A percentile compares a stretch with the other conserved stretches of the same genome.
Evolutionary conservation across 2,888 invertebrate genomes (phyloP).

Genomic region (Tetragonisca angustula): DNA sequence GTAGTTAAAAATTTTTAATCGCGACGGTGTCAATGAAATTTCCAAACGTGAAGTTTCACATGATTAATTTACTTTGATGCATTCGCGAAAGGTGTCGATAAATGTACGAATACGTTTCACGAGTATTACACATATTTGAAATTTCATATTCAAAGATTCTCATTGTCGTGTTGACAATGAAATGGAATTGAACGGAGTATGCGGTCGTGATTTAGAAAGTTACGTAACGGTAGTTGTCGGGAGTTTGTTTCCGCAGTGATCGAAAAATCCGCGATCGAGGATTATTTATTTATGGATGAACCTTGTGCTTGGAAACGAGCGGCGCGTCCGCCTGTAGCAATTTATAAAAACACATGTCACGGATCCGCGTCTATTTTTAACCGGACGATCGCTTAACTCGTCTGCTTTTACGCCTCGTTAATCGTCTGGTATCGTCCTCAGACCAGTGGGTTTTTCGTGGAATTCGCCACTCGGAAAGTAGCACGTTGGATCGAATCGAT

Average conservation of each 20-base stretch:
- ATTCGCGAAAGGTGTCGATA: no score
- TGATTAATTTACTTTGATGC: no score
- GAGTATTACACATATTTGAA: no score
- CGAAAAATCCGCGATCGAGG: slow-evolving; percentile 27
- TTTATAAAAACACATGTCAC: slow-evolving; percentile 55
- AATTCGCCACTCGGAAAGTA: slow-evolving; percentile 19
- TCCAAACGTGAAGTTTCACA: no score
- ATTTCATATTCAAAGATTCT: no score
- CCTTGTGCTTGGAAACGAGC: slow-evolving; percentile 1
- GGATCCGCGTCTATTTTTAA: slow-evolving; percentile 44
- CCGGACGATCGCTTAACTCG: slow-evolving; percentile 16
- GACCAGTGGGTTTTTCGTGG: slow-evolving; percentile 14
- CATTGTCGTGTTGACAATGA: no score
- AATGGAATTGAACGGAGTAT: no score
- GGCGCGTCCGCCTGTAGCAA: slow-evolving; percentile 14
- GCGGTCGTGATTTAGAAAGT: no score
- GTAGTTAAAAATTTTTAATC: no score
- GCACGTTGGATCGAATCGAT: not conserved
- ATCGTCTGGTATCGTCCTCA: slow-evolving; percentile 19
- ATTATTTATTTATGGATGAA: slow-evolving; percentile 52
- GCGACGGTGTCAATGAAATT: no score
- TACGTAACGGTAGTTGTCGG: no score
- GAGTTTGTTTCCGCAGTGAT: not conserved
- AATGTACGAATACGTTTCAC: no score
- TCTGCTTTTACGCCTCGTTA: slow-evolving; percentile 18